Evolutionary conservation across 2,888 invertebrate genomes (phyloP).

Genomic region (Poecilus cupreus): DNA sequence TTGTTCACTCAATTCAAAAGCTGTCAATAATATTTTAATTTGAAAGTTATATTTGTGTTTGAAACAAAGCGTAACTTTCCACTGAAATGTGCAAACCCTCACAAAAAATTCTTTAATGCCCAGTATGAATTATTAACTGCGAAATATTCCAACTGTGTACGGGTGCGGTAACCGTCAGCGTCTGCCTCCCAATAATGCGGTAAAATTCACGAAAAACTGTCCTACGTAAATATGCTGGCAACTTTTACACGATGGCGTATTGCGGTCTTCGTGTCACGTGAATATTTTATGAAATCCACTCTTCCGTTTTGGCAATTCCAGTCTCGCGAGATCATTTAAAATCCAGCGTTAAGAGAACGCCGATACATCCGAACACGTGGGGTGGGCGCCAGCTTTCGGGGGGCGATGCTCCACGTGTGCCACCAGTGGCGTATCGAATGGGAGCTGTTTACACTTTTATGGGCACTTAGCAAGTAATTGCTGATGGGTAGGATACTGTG

Average conservation of each 20-base stretch:
- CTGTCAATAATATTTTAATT: background rate
- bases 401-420: too few species aligned
- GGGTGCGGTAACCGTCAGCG: background rate
- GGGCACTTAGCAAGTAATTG: slow-evolving; percentile 7
- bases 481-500: background rate
- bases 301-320: slow-evolving; percentile 19
- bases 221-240: background rate
- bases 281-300: slow-evolving; percentile 36
- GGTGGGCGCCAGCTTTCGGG: background rate
- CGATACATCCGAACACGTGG: background rate
- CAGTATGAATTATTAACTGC: background rate
- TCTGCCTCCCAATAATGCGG: background rate
- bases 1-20: background rate
- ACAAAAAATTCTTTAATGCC: background rate
- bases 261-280: slow-evolving; percentile 34
- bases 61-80: background rate
- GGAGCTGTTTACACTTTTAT: background rate
- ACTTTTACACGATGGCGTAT: slow-evolving; percentile 13
- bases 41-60: background rate
- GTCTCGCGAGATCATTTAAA: slow-evolving; percentile 32
- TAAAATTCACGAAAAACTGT: background rate
- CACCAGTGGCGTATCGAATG: background rate
- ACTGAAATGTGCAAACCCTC: background rate
- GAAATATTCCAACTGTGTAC: background rate
- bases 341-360: slow-evolving; percentile 9